phyloP scores from a whole-genome alignment of 2,888 invertebrate genomes.

The Diarsia brunnea region DNA sequence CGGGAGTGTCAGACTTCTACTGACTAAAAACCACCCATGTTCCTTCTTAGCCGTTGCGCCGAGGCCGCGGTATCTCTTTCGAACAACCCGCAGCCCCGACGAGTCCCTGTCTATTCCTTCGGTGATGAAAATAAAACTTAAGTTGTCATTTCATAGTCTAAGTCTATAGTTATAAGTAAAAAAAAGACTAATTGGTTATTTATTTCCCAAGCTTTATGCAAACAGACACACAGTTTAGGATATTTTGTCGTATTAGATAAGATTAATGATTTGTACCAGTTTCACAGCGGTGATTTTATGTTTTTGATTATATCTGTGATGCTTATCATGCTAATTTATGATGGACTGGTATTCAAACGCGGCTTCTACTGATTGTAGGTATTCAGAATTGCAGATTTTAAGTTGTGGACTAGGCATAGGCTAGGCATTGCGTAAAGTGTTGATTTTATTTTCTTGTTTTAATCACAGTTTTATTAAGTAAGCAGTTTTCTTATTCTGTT shows the following conservation, averaged over 20 bases:
- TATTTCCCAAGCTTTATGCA: conserved; percentile 12
- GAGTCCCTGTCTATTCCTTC: no score
- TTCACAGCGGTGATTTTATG: conserved; percentile 53
- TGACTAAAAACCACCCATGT: no score
- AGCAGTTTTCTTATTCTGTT: not conserved
- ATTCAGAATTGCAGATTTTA: conserved; percentile 33
- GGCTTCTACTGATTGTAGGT: conserved; percentile 12
- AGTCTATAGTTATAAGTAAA: not conserved
- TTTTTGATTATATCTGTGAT: conserved; percentile 46
- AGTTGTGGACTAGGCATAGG: not conserved
- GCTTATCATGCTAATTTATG: conserved; percentile 48
- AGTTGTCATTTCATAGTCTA: no score
- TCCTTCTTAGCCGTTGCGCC: no score
- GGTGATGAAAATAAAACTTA: no score
- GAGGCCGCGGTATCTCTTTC: no score
- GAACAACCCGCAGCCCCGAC: no score
- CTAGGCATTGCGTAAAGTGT: not conserved
- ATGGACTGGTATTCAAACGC: conserved; percentile 28
- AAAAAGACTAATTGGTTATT: not conserved
- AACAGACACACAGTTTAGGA: conserved; percentile 46
- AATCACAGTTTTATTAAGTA: not conserved
- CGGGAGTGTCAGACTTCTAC: no score
- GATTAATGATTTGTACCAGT: conserved; percentile 51
- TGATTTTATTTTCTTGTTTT: not conserved
- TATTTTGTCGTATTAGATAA: conserved; percentile 42